Conservation (phyloP, 1,140 invertebrate species). For the Sitobion miscanthi region DNA sequence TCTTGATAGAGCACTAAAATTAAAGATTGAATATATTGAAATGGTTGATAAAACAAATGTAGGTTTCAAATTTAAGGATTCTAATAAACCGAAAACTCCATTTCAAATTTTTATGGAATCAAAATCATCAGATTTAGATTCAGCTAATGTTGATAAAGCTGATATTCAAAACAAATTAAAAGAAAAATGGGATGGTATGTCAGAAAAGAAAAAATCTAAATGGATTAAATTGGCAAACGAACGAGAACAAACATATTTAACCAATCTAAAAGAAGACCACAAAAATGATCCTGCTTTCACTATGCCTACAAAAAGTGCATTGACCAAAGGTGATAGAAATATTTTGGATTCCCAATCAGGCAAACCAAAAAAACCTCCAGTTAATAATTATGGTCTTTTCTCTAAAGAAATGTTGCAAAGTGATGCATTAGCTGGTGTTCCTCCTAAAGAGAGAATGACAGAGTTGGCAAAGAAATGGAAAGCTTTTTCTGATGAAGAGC, state of each 20-base stretch:
- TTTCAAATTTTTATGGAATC: conserved; percentile 43
- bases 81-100: conserved; percentile 30
- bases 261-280: conserved; percentile 37
- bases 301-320: conserved; percentile 41
- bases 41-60: conserved; percentile 19
- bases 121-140: neutral
- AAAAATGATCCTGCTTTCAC: conserved; percentile 51
- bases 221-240: conserved; percentile 51
- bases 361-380: conserved; percentile 42
- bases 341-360: conserved; percentile 50
- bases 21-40: conserved; percentile 44
- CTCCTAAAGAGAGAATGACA: conserved; percentile 46
- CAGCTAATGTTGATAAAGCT: neutral
- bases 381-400: conserved; percentile 47
- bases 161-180: conserved; percentile 33
- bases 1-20: conserved; percentile 36
- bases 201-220: conserved; percentile 55
- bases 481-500: conserved; percentile 42
- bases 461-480: conserved; percentile 33
- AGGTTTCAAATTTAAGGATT: neutral
- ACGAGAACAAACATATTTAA: conserved; percentile 37
- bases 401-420: conserved; percentile 52
- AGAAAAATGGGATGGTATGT: conserved; percentile 48
- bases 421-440: conserved; percentile 20
- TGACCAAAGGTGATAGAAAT: conserved; percentile 48